Evolutionary conservation across 2,797 vertebrate genomes (phyloP).

Genomic region (Lerista edwardsae): DNA sequence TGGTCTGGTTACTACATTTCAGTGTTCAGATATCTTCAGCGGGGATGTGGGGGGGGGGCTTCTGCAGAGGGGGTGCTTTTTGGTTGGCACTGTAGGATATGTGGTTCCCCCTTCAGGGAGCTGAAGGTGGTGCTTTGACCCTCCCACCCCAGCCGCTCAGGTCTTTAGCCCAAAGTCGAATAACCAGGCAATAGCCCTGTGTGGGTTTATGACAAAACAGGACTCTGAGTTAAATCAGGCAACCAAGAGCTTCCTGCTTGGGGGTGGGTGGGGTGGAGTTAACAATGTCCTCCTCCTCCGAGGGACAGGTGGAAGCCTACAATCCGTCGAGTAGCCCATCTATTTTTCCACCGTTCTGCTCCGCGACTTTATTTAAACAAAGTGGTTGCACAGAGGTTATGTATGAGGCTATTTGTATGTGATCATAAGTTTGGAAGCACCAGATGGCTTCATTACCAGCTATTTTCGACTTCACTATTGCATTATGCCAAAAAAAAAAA

Average conservation of each 20-base stretch:
- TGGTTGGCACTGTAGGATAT: neutral
- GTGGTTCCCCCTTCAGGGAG: neutral
- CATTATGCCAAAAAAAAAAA: neutral
- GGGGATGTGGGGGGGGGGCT: neutral
- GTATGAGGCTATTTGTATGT: neutral
- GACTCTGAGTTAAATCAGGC: neutral
- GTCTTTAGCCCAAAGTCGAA: neutral
- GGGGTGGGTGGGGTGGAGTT: too few relatives aligned
- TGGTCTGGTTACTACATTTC: too few relatives aligned
- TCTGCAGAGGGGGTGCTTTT: neutral
- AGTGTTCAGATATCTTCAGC: neutral
- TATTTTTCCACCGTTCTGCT: neutral
- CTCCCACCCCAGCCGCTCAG: neutral
- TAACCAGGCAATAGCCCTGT: neutral
- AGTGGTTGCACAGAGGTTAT: neutral
- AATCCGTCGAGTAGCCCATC: neutral
- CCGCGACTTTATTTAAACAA: neutral
- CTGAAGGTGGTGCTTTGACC: neutral
- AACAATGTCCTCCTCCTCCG: too few relatives aligned
- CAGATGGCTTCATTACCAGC: slow-evolving; percentile 1
- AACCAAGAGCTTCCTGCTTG: neutral
- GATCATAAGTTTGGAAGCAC: slow-evolving; percentile 5
- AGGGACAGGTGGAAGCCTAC: neutral
- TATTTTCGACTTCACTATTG: neutral
- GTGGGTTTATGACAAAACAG: neutral